These are phyloP conservation scores for Galbula dea DNA, from an alignment of 2,113 vertebrate species.

Conservation along the genomic window DNA sequence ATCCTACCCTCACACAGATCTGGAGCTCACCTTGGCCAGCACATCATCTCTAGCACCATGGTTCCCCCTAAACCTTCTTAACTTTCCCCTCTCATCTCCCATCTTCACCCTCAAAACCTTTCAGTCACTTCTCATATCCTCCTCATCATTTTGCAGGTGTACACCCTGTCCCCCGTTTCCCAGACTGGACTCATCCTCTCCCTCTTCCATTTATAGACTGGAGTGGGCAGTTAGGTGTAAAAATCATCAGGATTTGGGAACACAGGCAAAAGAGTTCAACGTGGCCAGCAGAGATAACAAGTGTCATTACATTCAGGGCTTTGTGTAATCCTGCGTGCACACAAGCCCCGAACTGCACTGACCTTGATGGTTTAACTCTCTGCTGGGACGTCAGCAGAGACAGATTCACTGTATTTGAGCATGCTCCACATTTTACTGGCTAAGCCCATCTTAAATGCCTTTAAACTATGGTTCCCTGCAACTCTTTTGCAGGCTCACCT, in stretches of 20 bases:
- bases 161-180: not conserved
- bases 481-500: not conserved
- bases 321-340: not conserved
- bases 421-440: not conserved
- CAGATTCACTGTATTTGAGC: not conserved
- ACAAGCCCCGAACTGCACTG: not conserved
- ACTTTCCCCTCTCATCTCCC: not conserved
- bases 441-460: not conserved
- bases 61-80: not conserved
- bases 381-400: not conserved
- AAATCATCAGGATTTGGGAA: not conserved
- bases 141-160: not conserved
- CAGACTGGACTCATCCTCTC: not conserved
- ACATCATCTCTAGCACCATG: not conserved
- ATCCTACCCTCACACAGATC: not conserved
- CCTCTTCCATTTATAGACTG: not conserved
- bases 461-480: not conserved
- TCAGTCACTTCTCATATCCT: not conserved
- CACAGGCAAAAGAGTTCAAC: not conserved
- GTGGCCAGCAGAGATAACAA: not conserved
- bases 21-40: not conserved
- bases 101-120: not conserved
- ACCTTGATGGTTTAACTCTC: not conserved
- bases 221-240: not conserved
- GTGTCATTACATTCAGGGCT: not conserved